phyloP scores from a whole-genome alignment of 2,888 invertebrate species.

The Sepiola atlantica region DNA sequence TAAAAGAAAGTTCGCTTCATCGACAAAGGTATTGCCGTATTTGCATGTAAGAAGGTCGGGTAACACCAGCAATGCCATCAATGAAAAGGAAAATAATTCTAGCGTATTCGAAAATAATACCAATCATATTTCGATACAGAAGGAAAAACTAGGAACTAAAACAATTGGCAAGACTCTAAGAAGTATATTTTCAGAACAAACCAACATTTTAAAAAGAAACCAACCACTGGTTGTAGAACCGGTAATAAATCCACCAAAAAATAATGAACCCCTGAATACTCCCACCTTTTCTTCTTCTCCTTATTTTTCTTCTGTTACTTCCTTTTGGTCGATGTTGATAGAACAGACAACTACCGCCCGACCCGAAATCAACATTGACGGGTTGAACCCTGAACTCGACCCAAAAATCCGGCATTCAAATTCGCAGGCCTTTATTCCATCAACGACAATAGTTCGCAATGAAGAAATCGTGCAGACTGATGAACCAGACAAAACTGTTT shows the following conservation, averaged over 20 bases:
- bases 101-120: not conserved
- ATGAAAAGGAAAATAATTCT: not conserved
- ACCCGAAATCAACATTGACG: not conserved
- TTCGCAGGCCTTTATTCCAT: not conserved
- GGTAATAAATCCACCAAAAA: not conserved
- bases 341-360: not conserved
- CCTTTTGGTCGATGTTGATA: not conserved
- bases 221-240: not conserved
- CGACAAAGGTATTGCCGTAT: not conserved
- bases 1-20: not conserved
- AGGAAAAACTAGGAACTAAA: not conserved
- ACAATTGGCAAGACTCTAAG: not conserved
- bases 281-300: not conserved
- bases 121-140: not conserved
- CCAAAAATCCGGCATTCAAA: not conserved
- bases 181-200: not conserved
- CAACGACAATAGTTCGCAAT: not conserved
- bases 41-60: not conserved
- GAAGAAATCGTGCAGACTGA: not conserved
- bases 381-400: not conserved
- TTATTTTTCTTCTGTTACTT: not conserved
- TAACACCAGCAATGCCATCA: not conserved
- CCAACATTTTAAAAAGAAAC: not conserved
- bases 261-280: not conserved
- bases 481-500: not conserved